Conservation (phyloP, 1,140 invertebrate genomes). For the Drosophila suzukii region DNA sequence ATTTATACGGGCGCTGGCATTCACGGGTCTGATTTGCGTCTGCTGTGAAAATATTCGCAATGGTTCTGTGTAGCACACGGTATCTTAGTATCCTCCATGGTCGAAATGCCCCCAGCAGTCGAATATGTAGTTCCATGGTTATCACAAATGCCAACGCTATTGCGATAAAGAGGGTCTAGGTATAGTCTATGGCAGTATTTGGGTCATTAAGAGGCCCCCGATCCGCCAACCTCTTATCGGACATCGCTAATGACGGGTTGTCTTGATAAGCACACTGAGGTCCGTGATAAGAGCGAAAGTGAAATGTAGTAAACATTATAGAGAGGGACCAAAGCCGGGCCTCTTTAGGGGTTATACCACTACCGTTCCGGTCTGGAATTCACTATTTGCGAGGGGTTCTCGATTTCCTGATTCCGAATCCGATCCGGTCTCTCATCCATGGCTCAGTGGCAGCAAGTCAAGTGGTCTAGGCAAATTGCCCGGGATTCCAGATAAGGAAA, state of each 20-base stretch:
- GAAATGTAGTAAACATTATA: slow-evolving; percentile 30
- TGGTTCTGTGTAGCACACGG: neutral
- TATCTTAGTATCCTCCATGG: slow-evolving; percentile 1
- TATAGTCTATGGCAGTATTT: slow-evolving; percentile 21
- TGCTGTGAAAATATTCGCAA: slow-evolving; percentile 12
- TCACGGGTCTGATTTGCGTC: slow-evolving; percentile 34
- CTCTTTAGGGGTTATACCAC: neutral
- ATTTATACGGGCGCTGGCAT: slow-evolving; percentile 7
- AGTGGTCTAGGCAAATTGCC: slow-evolving; percentile 3
- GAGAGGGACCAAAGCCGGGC: neutral
- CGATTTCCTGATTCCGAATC: neutral
- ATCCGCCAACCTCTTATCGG: slow-evolving; percentile 22
- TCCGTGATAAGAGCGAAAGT: slow-evolving; percentile 44
- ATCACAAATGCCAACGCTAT: neutral
- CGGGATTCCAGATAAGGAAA: slow-evolving; percentile 20
- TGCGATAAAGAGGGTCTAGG: slow-evolving; percentile 4
- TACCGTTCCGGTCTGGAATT: neutral
- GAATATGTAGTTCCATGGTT: neutral
- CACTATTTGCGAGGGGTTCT: neutral
- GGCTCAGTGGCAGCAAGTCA: slow-evolving; percentile 18
- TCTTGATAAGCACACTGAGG: slow-evolving; percentile 39
- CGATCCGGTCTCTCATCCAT: slow-evolving; percentile 9
- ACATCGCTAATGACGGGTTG: slow-evolving; percentile 21
- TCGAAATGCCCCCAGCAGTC: neutral
- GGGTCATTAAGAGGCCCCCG: slow-evolving; percentile 42